Conservation (phyloP, 2,888 invertebrate species). For the Ochropleura plecta region DNA sequence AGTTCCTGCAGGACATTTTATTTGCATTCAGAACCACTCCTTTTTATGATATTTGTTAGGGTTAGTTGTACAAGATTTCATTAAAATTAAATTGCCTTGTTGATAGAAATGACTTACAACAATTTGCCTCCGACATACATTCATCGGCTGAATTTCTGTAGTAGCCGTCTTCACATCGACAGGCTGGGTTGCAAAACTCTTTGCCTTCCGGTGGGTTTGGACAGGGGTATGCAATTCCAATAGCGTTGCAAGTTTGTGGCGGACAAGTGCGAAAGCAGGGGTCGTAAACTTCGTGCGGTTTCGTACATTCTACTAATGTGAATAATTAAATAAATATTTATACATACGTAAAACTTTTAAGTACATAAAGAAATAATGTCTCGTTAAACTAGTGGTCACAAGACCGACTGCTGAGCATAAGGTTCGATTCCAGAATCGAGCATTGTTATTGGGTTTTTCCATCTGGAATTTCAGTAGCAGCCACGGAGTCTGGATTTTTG, state of each 20-base stretch:
- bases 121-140: constrained; percentile 65
- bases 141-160: constrained; percentile 61
- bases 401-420: no score
- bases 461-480: no score
- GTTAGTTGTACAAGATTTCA: neutral
- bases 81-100: neutral
- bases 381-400: no score
- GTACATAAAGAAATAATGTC: neutral
- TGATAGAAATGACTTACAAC: constrained; percentile 61
- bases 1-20: neutral
- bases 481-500: no score
- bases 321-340: neutral
- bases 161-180: constrained; percentile 67
- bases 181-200: constrained; percentile 35
- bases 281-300: constrained; percentile 57
- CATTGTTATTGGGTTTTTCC: no score
- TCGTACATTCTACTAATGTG: constrained; percentile 39
- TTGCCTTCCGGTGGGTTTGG: constrained; percentile 16
- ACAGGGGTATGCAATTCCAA: constrained; percentile 50
- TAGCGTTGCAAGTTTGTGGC: constrained; percentile 66
- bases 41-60: neutral
- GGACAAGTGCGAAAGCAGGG: constrained; percentile 65
- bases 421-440: no score
- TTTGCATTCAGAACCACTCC: neutral
- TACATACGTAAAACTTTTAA: neutral